Evolutionary conservation across 2,113 vertebrate species (phyloP).

Genomic region (Forbesichthys papilliferus): DNA sequence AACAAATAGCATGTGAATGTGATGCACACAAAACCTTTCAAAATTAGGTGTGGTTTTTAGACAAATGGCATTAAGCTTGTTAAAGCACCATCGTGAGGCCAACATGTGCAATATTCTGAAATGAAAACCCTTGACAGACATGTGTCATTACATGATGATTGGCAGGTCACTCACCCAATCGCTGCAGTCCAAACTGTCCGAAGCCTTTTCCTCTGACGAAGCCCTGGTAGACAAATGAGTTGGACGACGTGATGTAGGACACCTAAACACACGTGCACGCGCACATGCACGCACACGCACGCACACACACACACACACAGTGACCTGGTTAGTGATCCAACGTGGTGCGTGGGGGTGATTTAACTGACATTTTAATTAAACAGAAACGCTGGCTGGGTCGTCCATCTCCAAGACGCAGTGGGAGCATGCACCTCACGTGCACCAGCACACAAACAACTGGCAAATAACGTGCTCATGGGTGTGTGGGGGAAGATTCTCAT

Average conservation of each 20-base stretch:
- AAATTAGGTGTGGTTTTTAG: too few relatives aligned
- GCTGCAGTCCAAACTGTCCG: conserved; percentile 97
- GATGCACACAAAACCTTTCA: too few relatives aligned
- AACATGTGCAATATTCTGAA: too few relatives aligned
- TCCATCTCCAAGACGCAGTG: conserved; percentile 69
- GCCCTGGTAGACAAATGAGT: conserved; percentile 96
- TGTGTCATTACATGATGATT: conserved; percentile 11
- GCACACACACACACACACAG: conserved; percentile 24
- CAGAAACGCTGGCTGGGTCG: conserved; percentile 71
- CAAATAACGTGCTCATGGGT: conserved; percentile 11
- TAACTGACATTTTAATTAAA: conserved; percentile 83
- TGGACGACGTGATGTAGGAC: conserved; percentile 88
- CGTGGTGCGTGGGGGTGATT: conserved; percentile 63
- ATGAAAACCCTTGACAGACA: background rate
- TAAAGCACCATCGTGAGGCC: too few relatives aligned
- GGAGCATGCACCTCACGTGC: conserved; percentile 50
- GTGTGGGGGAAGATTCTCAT: background rate
- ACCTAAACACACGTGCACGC: conserved; percentile 77
- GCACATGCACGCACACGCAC: conserved; percentile 11
- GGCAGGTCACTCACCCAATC: conserved; percentile 83
- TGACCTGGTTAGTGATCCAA: background rate
- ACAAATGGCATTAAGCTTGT: too few relatives aligned
- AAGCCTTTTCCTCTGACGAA: conserved; percentile 96
- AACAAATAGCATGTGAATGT: background rate
- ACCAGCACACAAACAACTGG: conserved; percentile 24